A percentile compares a stretch with the other conserved stretches of the same genome.
phyloP scores from a whole-genome alignment of 2,113 vertebrate species.

The Gnathonemus longibarbis region DNA sequence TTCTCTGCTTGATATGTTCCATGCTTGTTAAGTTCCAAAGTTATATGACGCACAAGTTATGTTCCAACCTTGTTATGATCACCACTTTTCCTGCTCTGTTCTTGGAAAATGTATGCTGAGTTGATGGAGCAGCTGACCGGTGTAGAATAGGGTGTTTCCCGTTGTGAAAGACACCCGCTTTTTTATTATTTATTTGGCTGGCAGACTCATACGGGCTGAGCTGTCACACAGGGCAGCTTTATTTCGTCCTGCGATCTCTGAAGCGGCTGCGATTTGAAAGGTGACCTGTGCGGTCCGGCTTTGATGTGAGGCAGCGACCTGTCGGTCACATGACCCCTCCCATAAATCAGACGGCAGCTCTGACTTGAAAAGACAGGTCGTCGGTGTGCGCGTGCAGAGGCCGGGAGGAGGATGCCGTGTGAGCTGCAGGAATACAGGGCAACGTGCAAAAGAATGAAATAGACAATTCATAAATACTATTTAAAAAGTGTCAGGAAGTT shows the following conservation, averaged over 20 bases:
- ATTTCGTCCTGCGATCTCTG: background rate
- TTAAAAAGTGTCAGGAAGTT: background rate
- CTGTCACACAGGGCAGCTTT: background rate
- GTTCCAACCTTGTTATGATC: background rate
- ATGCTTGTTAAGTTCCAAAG: background rate
- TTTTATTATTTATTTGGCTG: background rate
- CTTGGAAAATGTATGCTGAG: background rate
- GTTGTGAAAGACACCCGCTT: background rate
- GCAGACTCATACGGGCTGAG: background rate
- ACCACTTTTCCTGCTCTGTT: background rate
- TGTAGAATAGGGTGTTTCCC: background rate
- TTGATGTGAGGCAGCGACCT: background rate
- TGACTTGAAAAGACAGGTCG: background rate
- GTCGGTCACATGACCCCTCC: background rate
- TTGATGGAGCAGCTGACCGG: background rate
- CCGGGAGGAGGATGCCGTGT: background rate
- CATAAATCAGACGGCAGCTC: background rate
- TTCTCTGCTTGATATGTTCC: background rate
- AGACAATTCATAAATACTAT: background rate
- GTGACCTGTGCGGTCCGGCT: background rate
- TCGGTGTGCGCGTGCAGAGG: background rate
- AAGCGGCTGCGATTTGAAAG: background rate
- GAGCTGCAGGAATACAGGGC: background rate
- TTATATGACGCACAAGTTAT: background rate
- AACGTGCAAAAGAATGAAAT: background rate